phyloP scores from a whole-genome alignment of 2,113 vertebrate genomes.

The Marmota monax region DNA sequence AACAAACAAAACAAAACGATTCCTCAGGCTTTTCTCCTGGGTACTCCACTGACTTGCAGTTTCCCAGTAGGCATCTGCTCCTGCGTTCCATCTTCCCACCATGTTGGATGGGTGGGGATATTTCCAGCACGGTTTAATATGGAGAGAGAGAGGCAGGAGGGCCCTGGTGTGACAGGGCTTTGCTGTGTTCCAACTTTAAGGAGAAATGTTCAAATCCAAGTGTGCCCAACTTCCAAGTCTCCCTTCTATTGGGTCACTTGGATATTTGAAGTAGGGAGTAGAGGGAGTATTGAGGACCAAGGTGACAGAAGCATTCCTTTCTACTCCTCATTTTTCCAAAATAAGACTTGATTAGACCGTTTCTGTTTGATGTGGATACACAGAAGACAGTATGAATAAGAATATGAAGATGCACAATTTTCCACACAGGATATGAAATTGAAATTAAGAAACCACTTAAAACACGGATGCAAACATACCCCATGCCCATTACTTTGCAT shows the following conservation, averaged over 20 bases:
- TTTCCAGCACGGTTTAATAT: neutral
- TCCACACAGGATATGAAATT: neutral
- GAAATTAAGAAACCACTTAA: neutral
- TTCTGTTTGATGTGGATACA: neutral
- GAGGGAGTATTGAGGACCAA: neutral
- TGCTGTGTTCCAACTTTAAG: neutral
- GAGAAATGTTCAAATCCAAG: neutral
- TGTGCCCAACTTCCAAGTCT: neutral
- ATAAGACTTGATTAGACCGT: neutral
- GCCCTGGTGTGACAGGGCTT: neutral
- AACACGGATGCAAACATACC: neutral
- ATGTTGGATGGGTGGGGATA: rapidly evolving
- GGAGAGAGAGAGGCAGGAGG: neutral
- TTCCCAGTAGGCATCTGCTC: neutral
- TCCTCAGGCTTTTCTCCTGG: neutral
- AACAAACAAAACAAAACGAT: neutral
- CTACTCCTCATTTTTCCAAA: neutral
- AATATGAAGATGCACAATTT: neutral
- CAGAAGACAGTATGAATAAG: neutral
- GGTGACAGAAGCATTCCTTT: neutral
- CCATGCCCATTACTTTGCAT: rapidly evolving
- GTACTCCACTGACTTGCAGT: neutral
- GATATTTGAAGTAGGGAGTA: neutral
- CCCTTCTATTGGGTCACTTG: neutral
- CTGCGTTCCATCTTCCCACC: neutral